A percentile compares a stretch with the other conserved stretches of the same genome.
Conservation (phyloP, 2,888 invertebrate species). For the Eucriotettix oculatus region DNA sequence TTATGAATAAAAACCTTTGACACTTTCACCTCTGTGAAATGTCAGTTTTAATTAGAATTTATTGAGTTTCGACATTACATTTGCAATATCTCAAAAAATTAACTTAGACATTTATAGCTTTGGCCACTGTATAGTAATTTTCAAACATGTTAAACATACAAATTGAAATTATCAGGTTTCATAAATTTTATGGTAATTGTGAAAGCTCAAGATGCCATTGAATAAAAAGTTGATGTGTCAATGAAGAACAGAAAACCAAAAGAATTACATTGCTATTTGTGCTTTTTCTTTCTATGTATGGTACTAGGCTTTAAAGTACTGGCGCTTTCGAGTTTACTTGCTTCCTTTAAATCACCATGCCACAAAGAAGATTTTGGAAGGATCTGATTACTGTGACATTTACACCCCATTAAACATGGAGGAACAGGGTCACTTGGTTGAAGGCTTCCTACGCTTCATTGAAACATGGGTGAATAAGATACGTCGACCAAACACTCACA, state of each 20-base stretch:
- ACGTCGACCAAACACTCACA: conserved; percentile 48
- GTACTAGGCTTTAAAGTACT: conserved; percentile 61
- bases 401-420: conserved; percentile 49
- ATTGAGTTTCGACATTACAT: too few relatives aligned
- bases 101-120: too few relatives aligned
- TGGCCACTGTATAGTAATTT: too few relatives aligned
- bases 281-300: neutral
- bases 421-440: conserved; percentile 40
- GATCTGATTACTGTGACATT: conserved; percentile 60
- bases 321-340: conserved; percentile 80
- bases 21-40: too few relatives aligned
- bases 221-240: neutral
- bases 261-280: neutral
- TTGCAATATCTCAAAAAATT: too few relatives aligned
- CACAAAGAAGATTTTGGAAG: conserved; percentile 56
- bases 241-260: neutral
- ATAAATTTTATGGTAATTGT: too few relatives aligned
- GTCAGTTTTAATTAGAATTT: too few relatives aligned
- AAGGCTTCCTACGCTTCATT: conserved; percentile 64
- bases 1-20: too few relatives aligned
- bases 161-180: too few relatives aligned
- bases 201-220: too few relatives aligned
- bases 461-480: conserved; percentile 82
- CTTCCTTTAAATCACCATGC: conserved; percentile 67
- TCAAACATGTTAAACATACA: too few relatives aligned